Conservation (phyloP, 2,888 invertebrate species). For the Agrochola lychnidis region DNA sequence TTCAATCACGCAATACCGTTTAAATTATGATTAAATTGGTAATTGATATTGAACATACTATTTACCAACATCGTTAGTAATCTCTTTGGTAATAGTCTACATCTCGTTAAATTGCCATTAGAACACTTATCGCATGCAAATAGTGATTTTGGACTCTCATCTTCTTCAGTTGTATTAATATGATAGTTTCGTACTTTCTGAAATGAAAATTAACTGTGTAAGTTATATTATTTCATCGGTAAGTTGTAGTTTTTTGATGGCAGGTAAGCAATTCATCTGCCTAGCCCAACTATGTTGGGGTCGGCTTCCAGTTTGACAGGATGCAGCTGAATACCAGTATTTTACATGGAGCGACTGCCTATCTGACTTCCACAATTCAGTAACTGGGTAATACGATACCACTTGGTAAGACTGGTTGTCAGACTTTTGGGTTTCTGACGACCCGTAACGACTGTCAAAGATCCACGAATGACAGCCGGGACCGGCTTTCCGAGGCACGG, state of each 20-base stretch:
- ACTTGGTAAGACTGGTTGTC: too few species aligned
- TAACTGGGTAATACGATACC: too few species aligned
- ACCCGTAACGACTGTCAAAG: too few species aligned
- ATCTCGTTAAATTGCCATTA: constrained; percentile 23
- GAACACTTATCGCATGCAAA: constrained; percentile 19
- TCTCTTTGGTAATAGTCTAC: constrained; percentile 30
- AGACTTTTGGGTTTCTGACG: too few species aligned
- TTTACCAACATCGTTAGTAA: constrained; percentile 26
- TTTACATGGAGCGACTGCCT: too few species aligned
- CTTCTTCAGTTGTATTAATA: not conserved
- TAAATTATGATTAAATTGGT: constrained; percentile 61
- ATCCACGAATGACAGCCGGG: too few species aligned
- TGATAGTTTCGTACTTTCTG: constrained; percentile 16
- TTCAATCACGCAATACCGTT: constrained; percentile 63
- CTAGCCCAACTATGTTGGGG: too few species aligned
- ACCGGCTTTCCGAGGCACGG: too few species aligned
- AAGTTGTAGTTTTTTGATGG: not conserved
- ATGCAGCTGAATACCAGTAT: too few species aligned
- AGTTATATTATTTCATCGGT: not conserved
- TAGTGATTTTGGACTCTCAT: constrained; percentile 10
- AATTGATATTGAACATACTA: constrained; percentile 55
- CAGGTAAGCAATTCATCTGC: not conserved
- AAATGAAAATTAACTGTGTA: not conserved
- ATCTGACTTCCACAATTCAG: too few species aligned
- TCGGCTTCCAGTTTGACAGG: too few species aligned